These are phyloP conservation scores for Drosophila ercepeae DNA, from an alignment of 1,140 invertebrate species.

Conservation along the genomic window DNA sequence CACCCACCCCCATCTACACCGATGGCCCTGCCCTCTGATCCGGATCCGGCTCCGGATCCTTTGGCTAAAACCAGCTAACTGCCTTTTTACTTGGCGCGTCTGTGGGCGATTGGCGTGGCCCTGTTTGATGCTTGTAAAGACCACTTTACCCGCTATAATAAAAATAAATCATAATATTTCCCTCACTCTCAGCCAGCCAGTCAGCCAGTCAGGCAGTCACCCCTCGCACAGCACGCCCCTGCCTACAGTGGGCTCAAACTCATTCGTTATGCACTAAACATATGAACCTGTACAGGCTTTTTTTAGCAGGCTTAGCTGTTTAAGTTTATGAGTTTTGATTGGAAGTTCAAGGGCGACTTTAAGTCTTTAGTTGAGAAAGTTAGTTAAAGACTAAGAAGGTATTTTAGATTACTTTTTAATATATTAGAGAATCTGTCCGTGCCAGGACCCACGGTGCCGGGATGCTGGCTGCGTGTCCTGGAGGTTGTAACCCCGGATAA, in stretches of 20 bases:
- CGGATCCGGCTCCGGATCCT: conserved; percentile 13
- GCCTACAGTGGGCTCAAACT: background rate
- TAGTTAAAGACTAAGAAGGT: background rate
- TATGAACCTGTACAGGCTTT: no score
- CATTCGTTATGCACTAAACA: background rate
- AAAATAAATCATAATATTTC: conserved; percentile 84
- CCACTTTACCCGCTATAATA: conserved; percentile 83
- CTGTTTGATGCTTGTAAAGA: conserved; percentile 82
- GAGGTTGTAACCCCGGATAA: conserved; percentile 83
- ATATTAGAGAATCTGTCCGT: background rate
- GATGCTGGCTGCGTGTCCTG: conserved; percentile 39
- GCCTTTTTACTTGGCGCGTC: conserved; percentile 68
- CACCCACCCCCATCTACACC: conserved; percentile 3
- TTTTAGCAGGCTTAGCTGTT: background rate
- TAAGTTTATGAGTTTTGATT: background rate
- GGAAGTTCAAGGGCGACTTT: background rate
- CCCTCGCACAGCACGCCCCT: background rate
- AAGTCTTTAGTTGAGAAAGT: background rate
- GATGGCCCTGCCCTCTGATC: conserved; percentile 3
- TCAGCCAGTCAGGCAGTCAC: conserved; percentile 1
- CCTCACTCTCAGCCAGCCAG: conserved; percentile 42
- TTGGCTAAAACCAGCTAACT: conserved; percentile 75
- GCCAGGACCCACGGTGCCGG: conserved; percentile 22
- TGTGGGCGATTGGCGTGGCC: conserved; percentile 53
- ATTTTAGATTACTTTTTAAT: background rate